These are phyloP conservation scores for Ispidina lecontei DNA, from an alignment of 2,797 vertebrate species.

Conservation along the genomic window DNA sequence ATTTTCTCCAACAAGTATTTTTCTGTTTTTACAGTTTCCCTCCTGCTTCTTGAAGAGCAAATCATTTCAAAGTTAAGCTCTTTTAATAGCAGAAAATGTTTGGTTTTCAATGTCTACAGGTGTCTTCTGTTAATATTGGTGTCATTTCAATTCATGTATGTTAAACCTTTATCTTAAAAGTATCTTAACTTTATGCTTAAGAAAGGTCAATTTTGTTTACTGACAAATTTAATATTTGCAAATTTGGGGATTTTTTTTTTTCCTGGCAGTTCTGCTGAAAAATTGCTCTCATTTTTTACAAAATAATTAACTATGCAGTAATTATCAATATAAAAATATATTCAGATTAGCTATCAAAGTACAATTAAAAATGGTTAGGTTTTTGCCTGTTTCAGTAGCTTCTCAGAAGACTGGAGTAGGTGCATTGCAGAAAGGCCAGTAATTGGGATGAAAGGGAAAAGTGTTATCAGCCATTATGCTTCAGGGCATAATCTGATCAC, in stretches of 20 bases:
- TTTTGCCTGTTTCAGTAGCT: background rate
- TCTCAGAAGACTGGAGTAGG: background rate
- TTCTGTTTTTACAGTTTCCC: background rate
- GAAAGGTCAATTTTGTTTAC: background rate
- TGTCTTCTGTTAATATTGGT: background rate
- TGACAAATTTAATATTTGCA: background rate
- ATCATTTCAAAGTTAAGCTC: background rate
- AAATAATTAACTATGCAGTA: background rate
- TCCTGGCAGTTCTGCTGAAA: background rate
- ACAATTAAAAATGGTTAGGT: background rate
- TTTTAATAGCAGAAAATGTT: background rate
- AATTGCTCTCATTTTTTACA: background rate
- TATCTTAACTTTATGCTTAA: background rate
- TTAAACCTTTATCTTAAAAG: background rate
- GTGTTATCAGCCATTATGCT: constrained; percentile 57
- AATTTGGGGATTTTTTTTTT: background rate
- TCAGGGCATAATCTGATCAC: constrained; percentile 71
- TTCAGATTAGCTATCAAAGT: background rate
- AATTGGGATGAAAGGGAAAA: constrained; percentile 56
- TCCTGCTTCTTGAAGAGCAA: background rate
- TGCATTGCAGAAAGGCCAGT: background rate
- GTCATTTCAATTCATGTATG: background rate
- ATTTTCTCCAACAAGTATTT: background rate
- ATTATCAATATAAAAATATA: background rate
- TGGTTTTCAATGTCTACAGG: background rate